phyloP scores from a whole-genome alignment of 2,797 vertebrate genomes.

The Phalanger gymnotis region DNA sequence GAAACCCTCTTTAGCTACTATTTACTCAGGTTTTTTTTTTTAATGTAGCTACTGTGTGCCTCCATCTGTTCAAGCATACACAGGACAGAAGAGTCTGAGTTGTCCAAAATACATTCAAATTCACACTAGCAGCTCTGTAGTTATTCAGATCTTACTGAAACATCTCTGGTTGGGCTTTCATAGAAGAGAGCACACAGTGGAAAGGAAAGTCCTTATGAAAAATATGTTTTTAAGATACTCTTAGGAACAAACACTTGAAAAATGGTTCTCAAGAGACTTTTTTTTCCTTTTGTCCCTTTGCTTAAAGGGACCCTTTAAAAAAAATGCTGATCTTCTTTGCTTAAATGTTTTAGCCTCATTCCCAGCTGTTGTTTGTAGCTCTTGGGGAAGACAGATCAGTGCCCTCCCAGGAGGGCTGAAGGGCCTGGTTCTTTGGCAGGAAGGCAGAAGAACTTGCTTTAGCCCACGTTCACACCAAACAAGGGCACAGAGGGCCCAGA shows the following conservation, averaged over 20 bases:
- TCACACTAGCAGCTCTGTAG: background rate
- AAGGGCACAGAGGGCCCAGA: slow-evolving; percentile 38
- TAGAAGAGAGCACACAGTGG: background rate
- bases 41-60: background rate
- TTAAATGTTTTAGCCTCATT: slow-evolving; percentile 63
- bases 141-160: background rate
- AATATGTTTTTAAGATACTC: background rate
- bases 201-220: background rate
- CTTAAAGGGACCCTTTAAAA: slow-evolving; percentile 39
- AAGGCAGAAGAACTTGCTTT: background rate
- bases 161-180: background rate
- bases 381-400: slow-evolving; percentile 58
- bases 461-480: slow-evolving; percentile 73
- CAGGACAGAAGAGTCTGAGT: background rate
- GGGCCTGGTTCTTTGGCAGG: slow-evolving; percentile 40
- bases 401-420: slow-evolving; percentile 66
- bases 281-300: background rate
- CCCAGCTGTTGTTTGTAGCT: slow-evolving; percentile 79
- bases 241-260: background rate
- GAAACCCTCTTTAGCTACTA: background rate
- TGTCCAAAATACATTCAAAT: background rate
- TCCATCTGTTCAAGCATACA: background rate
- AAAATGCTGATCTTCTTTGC: background rate
- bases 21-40: background rate
- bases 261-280: background rate